Evolutionary conservation across 2,113 vertebrate species (phyloP).

Genomic region (Oenanthe melanoleuca): DNA sequence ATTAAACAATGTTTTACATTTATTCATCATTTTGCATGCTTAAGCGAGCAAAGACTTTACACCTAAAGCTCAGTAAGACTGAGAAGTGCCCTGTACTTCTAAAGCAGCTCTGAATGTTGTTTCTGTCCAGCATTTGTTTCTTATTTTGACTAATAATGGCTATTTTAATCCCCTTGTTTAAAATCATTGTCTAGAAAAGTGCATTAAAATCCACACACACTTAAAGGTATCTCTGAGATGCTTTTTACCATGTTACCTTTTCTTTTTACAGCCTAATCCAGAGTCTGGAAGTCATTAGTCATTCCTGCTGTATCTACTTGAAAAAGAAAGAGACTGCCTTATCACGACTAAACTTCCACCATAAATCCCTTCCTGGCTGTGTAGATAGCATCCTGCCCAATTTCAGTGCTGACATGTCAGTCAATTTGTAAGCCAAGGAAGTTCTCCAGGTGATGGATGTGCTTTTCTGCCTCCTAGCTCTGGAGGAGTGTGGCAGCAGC

Average conservation of each 20-base stretch:
- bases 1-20: not conserved
- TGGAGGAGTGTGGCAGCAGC: not conserved
- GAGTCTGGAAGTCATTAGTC: not conserved
- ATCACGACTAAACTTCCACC: not conserved
- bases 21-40: not conserved
- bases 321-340: not conserved
- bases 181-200: not conserved
- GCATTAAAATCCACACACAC: not conserved
- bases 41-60: not conserved
- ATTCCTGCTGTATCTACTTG: not conserved
- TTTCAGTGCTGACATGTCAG: not conserved
- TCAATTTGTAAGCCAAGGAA: not conserved
- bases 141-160: not conserved
- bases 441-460: not conserved
- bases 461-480: not conserved
- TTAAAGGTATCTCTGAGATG: not conserved
- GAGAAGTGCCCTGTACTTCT: not conserved
- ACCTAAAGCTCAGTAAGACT: not conserved
- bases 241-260: rapidly evolving
- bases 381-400: not conserved
- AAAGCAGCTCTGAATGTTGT: not conserved
- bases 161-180: not conserved
- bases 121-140: not conserved
- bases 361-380: not conserved
- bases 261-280: not conserved